phyloP scores from a whole-genome alignment of 2,888 invertebrate genomes.

The Protula sp. region DNA sequence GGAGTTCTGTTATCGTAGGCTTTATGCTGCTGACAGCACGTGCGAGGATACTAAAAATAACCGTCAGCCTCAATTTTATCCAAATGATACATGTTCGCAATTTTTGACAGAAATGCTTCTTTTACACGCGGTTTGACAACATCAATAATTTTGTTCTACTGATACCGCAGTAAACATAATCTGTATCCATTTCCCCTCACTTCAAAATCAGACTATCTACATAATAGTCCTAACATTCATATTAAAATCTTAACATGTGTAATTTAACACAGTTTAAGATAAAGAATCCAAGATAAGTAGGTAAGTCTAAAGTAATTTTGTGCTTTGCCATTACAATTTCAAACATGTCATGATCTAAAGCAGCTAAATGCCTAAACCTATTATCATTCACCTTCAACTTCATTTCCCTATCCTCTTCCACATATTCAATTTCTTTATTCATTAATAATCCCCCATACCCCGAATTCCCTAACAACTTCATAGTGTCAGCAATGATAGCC shows the following conservation, averaged over 20 bases:
- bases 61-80: neutral
- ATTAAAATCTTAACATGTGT: neutral
- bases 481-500: conserved; percentile 17
- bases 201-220: neutral
- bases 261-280: neutral
- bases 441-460: conserved; percentile 23
- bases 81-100: neutral
- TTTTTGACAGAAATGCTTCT: neutral
- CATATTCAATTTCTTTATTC: conserved; percentile 4
- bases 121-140: neutral
- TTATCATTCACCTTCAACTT: neutral
- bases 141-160: neutral
- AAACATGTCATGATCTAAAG: neutral
- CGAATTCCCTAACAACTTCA: conserved; percentile 17
- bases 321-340: neutral
- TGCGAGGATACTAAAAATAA: neutral
- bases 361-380: neutral
- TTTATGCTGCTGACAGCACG: neutral
- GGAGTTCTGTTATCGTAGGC: neutral
- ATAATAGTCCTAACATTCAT: neutral
- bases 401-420: neutral
- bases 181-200: conserved; percentile 1
- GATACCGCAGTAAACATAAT: neutral
- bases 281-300: neutral
- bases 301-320: neutral